These are phyloP conservation scores for Caradrina kadenii DNA, from an alignment of 2,888 invertebrate species.

Conservation along the genomic window DNA sequence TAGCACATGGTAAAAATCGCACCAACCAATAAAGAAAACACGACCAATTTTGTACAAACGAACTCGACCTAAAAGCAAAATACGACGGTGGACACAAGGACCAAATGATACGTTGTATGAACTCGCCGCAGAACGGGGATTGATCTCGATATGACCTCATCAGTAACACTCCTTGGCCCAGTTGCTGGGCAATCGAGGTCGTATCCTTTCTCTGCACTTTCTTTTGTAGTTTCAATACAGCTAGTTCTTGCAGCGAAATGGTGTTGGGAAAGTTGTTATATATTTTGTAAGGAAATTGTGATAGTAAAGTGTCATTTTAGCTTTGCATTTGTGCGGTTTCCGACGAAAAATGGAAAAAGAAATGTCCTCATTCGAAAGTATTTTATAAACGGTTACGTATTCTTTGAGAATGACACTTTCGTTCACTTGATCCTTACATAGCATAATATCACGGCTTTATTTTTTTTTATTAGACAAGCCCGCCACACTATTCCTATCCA, in stretches of 20 bases:
- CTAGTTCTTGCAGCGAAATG: constrained; percentile 17
- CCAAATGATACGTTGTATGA: constrained; percentile 44
- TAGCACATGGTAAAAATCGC: not conserved
- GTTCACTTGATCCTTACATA: not conserved
- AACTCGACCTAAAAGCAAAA: constrained; percentile 30
- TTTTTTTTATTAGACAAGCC: too few relatives aligned
- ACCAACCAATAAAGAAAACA: not conserved
- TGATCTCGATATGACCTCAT: constrained; percentile 59
- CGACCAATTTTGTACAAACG: not conserved
- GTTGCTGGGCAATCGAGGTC: constrained; percentile 53
- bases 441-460: not conserved
- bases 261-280: constrained; percentile 11
- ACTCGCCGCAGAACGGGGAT: constrained; percentile 25
- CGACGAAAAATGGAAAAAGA: not conserved
- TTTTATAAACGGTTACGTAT: too few relatives aligned
- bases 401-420: not conserved
- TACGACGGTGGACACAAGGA: constrained; percentile 26
- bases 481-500: too few relatives aligned
- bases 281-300: constrained; percentile 18
- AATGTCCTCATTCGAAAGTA: not conserved
- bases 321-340: not conserved
- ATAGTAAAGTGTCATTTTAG: constrained; percentile 3
- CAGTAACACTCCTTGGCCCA: constrained; percentile 57
- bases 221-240: constrained; percentile 45
- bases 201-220: constrained; percentile 51